Evolutionary conservation across 2,113 vertebrate species (phyloP).

Genomic region (Paradisaea rubra): DNA sequence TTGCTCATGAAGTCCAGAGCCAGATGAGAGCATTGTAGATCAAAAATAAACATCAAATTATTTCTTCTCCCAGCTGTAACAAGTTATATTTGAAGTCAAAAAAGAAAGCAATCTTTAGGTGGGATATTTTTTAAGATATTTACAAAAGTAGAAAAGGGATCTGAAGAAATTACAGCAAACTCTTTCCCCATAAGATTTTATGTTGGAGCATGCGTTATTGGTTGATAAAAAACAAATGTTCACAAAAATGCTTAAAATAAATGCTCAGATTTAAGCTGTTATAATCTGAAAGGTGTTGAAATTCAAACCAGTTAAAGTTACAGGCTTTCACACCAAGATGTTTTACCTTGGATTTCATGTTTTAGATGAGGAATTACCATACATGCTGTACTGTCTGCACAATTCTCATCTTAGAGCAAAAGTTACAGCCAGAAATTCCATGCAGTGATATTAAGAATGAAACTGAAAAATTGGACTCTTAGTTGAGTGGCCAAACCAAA

Average conservation of each 20-base stretch:
- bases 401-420: not conserved
- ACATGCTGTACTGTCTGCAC: not conserved
- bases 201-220: not conserved
- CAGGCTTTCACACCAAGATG: not conserved
- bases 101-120: not conserved
- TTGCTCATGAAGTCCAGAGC: not conserved
- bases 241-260: not conserved
- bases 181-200: not conserved
- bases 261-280: not conserved
- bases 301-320: conserved; percentile 30
- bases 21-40: not conserved
- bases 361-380: not conserved
- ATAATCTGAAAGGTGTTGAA: conserved; percentile 7
- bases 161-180: not conserved
- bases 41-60: not conserved
- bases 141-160: not conserved
- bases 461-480: not conserved
- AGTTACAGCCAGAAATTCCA: not conserved
- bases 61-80: not conserved
- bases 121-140: not conserved
- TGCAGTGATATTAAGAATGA: not conserved
- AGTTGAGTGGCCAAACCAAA: not conserved
- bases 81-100: not conserved
- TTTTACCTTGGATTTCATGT: not conserved
- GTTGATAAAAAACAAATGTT: conserved; percentile 13